These are phyloP conservation scores for Bungarus multicinctus DNA, from an alignment of 2,113 vertebrate genomes.

Conservation along the genomic window DNA sequence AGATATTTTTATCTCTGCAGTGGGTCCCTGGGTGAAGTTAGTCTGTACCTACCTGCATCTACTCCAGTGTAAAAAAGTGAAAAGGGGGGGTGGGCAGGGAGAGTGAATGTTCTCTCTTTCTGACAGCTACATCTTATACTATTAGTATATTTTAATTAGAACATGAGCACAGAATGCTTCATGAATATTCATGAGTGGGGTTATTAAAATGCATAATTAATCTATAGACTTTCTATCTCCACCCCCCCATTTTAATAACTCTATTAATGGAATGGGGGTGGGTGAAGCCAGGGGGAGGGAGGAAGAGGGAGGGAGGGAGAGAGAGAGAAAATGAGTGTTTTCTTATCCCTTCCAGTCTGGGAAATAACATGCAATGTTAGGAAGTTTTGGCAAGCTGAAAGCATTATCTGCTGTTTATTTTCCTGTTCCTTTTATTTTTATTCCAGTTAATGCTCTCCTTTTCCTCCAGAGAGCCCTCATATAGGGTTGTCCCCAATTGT, in stretches of 20 bases:
- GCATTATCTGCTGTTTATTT: not conserved
- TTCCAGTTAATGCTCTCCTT: not conserved
- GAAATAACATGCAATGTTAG: not conserved
- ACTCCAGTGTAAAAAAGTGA: not conserved
- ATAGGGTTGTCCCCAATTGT: not conserved
- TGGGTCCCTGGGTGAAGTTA: not conserved
- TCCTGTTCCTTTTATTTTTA: not conserved
- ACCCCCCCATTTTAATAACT: conserved; percentile 58
- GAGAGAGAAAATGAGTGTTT: conserved; percentile 14
- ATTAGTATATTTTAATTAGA: conserved; percentile 73
- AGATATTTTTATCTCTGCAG: not conserved
- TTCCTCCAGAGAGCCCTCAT: not conserved
- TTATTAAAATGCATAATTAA: conserved; percentile 74
- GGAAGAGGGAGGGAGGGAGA: not conserved
- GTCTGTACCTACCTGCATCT: not conserved
- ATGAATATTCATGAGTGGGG: conserved; percentile 73
- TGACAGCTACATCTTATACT: conserved; percentile 58
- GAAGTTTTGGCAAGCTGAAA: conserved; percentile 14
- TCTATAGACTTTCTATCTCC: conserved; percentile 12
- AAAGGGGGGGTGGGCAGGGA: too few species aligned
- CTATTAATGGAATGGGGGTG: conserved; percentile 51
- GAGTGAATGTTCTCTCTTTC: not conserved
- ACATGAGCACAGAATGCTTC: conserved; percentile 36
- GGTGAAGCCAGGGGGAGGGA: not conserved
- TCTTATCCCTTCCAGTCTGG: conserved; percentile 38